A percentile compares a stretch with the other conserved stretches of the same genome.
Evolutionary conservation across 2,797 vertebrate species (phyloP).

Genomic region (Euphonia xanthogaster): DNA sequence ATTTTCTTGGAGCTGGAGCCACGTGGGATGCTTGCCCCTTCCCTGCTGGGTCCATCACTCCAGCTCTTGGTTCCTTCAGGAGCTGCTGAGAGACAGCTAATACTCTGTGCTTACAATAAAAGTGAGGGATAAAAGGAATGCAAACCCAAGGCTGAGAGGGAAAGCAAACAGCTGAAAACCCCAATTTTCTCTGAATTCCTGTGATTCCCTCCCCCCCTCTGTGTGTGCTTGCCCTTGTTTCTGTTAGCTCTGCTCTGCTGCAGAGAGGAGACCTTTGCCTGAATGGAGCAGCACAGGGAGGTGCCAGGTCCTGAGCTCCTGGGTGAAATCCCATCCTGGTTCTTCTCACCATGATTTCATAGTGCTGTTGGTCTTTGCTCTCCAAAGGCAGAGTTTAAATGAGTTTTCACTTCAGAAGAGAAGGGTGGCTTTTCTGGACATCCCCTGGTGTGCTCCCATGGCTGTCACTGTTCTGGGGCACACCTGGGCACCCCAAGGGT

Average conservation of each 20-base stretch:
- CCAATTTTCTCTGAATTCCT: not conserved
- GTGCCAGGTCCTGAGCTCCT: not conserved
- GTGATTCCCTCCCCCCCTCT: not conserved
- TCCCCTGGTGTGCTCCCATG: fast-evolving
- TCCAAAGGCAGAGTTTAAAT: not conserved
- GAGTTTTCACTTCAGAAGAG: not conserved
- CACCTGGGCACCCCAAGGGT: fast-evolving
- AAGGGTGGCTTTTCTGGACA: not conserved
- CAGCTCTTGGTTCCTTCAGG: not conserved
- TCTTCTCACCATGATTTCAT: not conserved
- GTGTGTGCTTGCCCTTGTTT: not conserved
- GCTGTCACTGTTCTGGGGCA: not conserved
- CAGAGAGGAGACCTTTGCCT: not conserved
- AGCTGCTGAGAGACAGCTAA: not conserved
- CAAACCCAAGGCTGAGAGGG: not conserved
- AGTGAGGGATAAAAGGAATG: not conserved
- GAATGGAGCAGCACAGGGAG: not conserved
- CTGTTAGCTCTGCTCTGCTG: not conserved
- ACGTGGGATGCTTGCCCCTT: not conserved
- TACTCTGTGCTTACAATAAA: not conserved
- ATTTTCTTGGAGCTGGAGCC: not conserved
- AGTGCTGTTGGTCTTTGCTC: not conserved
- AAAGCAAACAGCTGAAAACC: not conserved
- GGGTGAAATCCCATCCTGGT: not conserved
- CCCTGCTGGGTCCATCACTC: not conserved